A percentile compares a stretch with the other conserved stretches of the same genome.
Evolutionary conservation across 1,140 invertebrate genomes (phyloP).

Genomic region (Anoplolepis gracilipes): DNA sequence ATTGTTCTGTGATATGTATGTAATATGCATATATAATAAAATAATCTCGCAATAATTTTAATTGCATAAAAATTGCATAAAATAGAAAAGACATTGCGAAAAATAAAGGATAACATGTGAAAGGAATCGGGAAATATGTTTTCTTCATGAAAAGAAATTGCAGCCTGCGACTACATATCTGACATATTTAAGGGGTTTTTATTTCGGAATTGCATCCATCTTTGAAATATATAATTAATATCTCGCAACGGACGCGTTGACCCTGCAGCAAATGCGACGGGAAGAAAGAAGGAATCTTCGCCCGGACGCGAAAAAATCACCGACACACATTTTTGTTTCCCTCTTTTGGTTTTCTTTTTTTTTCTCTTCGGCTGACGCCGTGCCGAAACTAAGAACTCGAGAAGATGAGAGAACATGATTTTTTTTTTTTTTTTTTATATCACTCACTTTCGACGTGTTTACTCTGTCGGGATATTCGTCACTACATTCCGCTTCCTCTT

Average conservation of each 20-base stretch:
- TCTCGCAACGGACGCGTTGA: slow-evolving; percentile 56
- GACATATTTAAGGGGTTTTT: slow-evolving; percentile 62
- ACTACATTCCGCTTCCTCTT: slow-evolving; percentile 8
- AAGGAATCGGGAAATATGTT: slow-evolving; percentile 2
- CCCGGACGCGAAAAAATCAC: slow-evolving; percentile 62
- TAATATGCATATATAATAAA: too few relatives aligned
- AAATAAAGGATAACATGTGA: neutral
- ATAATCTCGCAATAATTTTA: too few relatives aligned
- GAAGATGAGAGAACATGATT: slow-evolving; percentile 58
- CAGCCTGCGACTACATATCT: neutral
- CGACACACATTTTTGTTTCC: slow-evolving; percentile 42
- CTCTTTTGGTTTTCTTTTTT: slow-evolving; percentile 5
- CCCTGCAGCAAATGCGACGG: slow-evolving; percentile 61
- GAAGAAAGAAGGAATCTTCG: slow-evolving; percentile 64
- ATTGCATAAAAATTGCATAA: neutral
- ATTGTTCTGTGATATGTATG: neutral
- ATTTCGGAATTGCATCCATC: slow-evolving; percentile 62
- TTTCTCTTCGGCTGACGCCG: slow-evolving; percentile 26
- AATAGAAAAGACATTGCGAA: neutral
- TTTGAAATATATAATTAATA: slow-evolving; percentile 66
- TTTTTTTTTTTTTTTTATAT: slow-evolving; percentile 50
- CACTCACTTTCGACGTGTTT: slow-evolving; percentile 36
- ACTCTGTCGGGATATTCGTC: slow-evolving; percentile 7
- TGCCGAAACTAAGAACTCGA: slow-evolving; percentile 57
- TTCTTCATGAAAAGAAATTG: neutral